These are phyloP conservation scores for Hymenopus coronatus DNA, from an alignment of 2,888 invertebrate genomes.

Conservation along the genomic window DNA sequence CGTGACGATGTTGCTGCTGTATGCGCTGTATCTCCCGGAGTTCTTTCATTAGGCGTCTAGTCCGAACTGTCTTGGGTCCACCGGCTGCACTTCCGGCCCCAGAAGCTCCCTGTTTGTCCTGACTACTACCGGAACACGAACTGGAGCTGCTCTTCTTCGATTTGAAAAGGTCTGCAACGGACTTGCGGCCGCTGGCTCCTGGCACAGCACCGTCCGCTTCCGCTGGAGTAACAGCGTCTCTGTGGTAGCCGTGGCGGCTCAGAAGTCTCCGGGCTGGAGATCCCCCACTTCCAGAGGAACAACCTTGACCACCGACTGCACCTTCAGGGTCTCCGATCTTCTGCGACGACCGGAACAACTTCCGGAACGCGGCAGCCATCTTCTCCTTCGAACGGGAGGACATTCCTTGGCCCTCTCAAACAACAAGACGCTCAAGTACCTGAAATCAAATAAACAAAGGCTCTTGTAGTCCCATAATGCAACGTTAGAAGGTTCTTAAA, in stretches of 20 bases:
- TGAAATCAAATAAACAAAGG: not conserved
- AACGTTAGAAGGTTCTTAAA: too few relatives aligned
- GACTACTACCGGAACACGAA: constrained; percentile 43
- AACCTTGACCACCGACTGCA: constrained; percentile 30
- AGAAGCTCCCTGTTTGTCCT: constrained; percentile 26
- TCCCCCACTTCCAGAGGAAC: constrained; percentile 47
- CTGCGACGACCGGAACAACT: constrained; percentile 71
- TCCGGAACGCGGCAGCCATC: constrained; percentile 75
- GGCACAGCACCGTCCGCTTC: constrained; percentile 35
- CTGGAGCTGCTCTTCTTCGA: constrained; percentile 43
- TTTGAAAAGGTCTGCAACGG: constrained; percentile 45
- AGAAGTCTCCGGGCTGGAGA: constrained; percentile 59
- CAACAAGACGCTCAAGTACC: not conserved
- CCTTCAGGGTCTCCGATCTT: constrained; percentile 50
- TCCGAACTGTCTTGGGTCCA: constrained; percentile 61
- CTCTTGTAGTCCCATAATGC: too few relatives aligned
- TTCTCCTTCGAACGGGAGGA: constrained; percentile 74
- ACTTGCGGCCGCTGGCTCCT: constrained; percentile 41
- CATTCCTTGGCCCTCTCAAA: constrained; percentile 18
- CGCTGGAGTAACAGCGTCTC: constrained; percentile 45
- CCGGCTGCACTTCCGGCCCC: constrained; percentile 42
- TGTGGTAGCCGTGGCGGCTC: constrained; percentile 37
- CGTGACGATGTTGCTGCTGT: constrained; percentile 61
- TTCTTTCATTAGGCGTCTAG: constrained; percentile 82
- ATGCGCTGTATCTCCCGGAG: constrained; percentile 74